Evolutionary conservation across 2,888 invertebrate genomes (phyloP).

Genomic region (Cataglyphis albicans): DNA sequence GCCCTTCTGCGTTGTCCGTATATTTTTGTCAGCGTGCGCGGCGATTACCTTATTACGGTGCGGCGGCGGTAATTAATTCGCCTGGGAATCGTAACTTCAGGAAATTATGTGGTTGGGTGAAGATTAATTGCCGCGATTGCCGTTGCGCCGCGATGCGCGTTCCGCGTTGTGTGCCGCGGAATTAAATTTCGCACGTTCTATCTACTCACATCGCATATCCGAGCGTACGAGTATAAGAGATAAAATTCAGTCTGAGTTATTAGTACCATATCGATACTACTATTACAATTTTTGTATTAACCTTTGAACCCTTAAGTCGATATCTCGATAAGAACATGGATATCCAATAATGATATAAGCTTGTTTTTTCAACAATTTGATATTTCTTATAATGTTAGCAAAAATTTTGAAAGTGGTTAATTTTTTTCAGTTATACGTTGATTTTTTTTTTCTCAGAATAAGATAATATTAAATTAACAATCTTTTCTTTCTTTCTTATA

Average conservation of each 20-base stretch:
- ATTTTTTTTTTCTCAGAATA: not conserved
- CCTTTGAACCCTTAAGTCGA: not conserved
- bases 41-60: constrained; percentile 45
- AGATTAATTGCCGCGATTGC: constrained; percentile 48
- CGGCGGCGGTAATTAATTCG: constrained; percentile 48
- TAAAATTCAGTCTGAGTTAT: not conserved
- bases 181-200: constrained; percentile 18
- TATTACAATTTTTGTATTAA: not conserved
- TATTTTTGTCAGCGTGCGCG: constrained; percentile 23
- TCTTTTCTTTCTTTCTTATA: not conserved
- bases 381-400: not conserved
- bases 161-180: not conserved
- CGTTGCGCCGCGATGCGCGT: constrained; percentile 11
- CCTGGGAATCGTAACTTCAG: constrained; percentile 43
- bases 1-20: constrained; percentile 51
- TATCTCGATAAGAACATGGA: not conserved
- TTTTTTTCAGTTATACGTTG: not conserved
- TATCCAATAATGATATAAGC: not conserved
- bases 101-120: constrained; percentile 12
- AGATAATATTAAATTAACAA: not conserved
- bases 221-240: not conserved
- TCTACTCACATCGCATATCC: constrained; percentile 19
- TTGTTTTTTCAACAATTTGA: not conserved
- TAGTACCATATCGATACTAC: not conserved
- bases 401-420: not conserved